These are phyloP conservation scores for Rousettus leschenaultii DNA, from an alignment of 2,113 vertebrate genomes.

Conservation along the genomic window DNA sequence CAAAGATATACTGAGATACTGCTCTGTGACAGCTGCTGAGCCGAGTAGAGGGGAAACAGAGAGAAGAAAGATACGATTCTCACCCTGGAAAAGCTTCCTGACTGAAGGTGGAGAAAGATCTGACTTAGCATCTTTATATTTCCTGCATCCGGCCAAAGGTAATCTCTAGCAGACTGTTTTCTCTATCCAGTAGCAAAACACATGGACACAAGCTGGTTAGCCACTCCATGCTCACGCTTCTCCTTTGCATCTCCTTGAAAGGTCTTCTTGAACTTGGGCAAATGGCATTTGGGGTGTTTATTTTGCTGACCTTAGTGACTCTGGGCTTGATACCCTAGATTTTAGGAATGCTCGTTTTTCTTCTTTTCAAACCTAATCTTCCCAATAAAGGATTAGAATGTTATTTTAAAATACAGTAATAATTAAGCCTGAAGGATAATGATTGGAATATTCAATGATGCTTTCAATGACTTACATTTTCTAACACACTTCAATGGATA, in stretches of 20 bases:
- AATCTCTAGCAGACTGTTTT: not conserved
- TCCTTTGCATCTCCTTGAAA: not conserved
- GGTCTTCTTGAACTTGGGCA: not conserved
- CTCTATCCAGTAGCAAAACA: not conserved
- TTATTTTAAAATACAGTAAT: not conserved
- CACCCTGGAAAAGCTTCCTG: not conserved
- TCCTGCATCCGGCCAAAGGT: not conserved
- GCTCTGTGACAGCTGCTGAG: not conserved
- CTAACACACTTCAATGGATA: not conserved
- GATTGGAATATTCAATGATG: not conserved
- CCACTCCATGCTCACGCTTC: not conserved
- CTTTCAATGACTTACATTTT: constrained; percentile 20
- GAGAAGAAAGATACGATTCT: not conserved
- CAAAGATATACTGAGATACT: not conserved
- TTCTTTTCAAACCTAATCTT: not conserved
- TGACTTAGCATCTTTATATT: not conserved
- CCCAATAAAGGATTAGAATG: not conserved
- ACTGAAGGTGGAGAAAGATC: not conserved
- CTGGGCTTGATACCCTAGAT: not conserved
- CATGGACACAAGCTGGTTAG: not conserved
- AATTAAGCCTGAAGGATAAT: constrained; percentile 24
- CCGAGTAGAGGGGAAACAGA: not conserved
- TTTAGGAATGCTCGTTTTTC: not conserved
- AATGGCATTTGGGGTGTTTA: not conserved
- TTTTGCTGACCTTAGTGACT: not conserved